A percentile compares a stretch with the other conserved stretches of the same genome.
Conservation (phyloP, 2,113 vertebrate species). For the Arothron firmamentum region DNA sequence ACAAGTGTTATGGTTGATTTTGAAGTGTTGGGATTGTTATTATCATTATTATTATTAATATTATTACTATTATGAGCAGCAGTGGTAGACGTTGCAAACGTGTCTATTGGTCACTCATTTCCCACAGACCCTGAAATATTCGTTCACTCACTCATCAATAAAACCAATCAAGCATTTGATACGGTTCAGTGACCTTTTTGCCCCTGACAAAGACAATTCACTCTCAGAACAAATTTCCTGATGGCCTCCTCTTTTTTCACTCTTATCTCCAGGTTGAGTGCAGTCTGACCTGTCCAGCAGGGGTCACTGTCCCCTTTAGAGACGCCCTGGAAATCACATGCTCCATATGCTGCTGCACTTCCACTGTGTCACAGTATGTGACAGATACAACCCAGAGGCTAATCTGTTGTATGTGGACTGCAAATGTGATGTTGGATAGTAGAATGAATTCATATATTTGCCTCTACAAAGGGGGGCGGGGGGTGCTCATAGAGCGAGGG, state of each 20-base stretch:
- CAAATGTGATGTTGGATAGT: slow-evolving; percentile 18
- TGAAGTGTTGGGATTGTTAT: not conserved
- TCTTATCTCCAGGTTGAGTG: slow-evolving; percentile 7
- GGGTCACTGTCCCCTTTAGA: slow-evolving; percentile 74
- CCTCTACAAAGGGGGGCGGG: slow-evolving; percentile 5
- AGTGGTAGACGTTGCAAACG: not conserved
- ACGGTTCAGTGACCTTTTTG: slow-evolving; percentile 10
- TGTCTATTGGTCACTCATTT: not conserved
- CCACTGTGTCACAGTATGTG: slow-evolving; percentile 7
- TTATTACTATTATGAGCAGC: too few species aligned
- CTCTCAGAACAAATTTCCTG: slow-evolving; percentile 22
- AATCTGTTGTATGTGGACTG: slow-evolving; percentile 15
- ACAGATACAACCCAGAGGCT: slow-evolving; percentile 15
- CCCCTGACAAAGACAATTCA: slow-evolving; percentile 14
- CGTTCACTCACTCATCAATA: not conserved
- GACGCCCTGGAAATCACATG: slow-evolving; percentile 30
- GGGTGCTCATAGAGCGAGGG: not conserved
- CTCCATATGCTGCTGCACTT: slow-evolving; percentile 18
- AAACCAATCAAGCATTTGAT: too few species aligned
- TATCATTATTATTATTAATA: too few species aligned
- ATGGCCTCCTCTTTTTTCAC: not conserved
- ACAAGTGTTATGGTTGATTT: not conserved
- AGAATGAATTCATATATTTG: slow-evolving; percentile 12
- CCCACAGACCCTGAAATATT: not conserved
- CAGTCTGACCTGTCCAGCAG: slow-evolving; percentile 67